These are phyloP conservation scores for Epinotia brunnichana DNA, from an alignment of 2,888 invertebrate genomes.

Conservation along the genomic window DNA sequence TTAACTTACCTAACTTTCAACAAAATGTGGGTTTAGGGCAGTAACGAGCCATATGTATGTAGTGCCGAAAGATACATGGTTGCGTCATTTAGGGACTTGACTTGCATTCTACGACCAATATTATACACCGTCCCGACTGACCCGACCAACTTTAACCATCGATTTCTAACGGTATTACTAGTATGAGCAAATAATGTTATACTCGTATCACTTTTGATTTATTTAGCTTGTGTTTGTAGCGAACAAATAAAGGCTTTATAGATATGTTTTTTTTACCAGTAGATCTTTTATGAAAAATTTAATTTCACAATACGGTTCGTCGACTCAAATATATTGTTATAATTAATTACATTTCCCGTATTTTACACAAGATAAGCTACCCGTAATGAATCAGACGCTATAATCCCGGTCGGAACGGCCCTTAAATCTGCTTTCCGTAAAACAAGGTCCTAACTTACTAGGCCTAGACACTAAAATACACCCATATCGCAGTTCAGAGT, in stretches of 20 bases:
- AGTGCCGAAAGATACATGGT: neutral
- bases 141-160: no score
- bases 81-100: neutral
- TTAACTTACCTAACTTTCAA: conserved; percentile 7
- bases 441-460: neutral
- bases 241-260: neutral
- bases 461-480: neutral
- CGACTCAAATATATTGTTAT: conserved; percentile 16
- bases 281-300: neutral
- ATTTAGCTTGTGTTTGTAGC: no score
- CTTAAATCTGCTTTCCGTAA: conserved; percentile 1
- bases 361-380: conserved; percentile 38
- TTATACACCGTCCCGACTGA: no score
- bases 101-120: neutral
- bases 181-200: no score
- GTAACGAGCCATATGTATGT: neutral
- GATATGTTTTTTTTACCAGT: neutral
- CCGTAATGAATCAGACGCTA: conserved; percentile 39
- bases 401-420: conserved; percentile 36
- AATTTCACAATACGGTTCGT: neutral
- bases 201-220: no score
- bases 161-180: no score
- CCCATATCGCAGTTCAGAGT: neutral
- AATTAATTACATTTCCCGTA: conserved; percentile 35
- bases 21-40: neutral